Evolutionary conservation across 1,140 invertebrate genomes (phyloP), one percentile per base, ranked within the genome.

Genomic region (Caerostris extrusa): DNA sequence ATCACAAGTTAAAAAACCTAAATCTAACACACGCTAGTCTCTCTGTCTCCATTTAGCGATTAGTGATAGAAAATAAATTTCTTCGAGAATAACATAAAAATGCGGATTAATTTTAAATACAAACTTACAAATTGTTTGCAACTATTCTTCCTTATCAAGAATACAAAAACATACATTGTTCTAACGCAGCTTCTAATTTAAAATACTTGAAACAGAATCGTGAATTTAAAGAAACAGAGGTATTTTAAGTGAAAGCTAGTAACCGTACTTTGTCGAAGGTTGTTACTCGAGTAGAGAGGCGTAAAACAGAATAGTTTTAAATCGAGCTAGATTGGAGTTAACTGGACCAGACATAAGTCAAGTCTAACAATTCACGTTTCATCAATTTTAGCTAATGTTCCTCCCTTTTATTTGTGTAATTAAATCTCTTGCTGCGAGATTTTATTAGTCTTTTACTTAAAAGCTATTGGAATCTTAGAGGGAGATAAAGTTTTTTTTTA

Each of bases 381-480:
- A 77, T 77, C 71, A 77, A 77, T 34, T 77, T 77, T 77, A 77
- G 12, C 71, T 77, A 77, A 77, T 77, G 71, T 50, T 12, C 53
- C 34, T 77, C 34, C 34, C 34, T 77, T 71, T 77, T 77, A 34
- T 50, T 77, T 77, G 71, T 77, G 53, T 53, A 77, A 77, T 77
- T 77, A 77, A 77, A 77, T 77, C 34, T 50, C 71, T 77, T 77
- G 50, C 53, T 77, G 1, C 34, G 8, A 5, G 67, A 34, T 53
- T 77, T 77, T 53, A 77, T 77, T 77, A 50, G 50, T 77, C 71
- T 77, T 77, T 77, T 10, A 12, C 71, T 50, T 77, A 12, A 50
- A 14, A 53, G 34, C 71, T 12, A 12, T 12, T 50, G 8, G 7
- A 34, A 50, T 77, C 71, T 77, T 77, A 53, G 53, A 77, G 10